Conservation (phyloP, 2,888 invertebrate species). For the Druceiella hillmani region DNA sequence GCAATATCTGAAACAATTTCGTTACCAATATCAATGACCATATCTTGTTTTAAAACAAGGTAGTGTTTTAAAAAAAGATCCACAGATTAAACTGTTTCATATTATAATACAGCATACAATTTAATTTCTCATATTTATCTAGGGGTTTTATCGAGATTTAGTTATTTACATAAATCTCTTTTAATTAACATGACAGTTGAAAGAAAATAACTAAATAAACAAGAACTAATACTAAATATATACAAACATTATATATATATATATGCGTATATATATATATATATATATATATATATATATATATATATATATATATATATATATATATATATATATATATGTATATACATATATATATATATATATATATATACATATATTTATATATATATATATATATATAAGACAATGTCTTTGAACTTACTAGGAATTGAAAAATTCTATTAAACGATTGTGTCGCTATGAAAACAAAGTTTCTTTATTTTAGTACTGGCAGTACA, state of each 20-base stretch:
- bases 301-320: constrained; percentile 1
- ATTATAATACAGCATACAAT: too few relatives aligned
- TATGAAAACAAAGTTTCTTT: too few relatives aligned
- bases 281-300: constrained; percentile 1
- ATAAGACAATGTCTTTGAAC: neutral
- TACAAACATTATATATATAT: neutral
- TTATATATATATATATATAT: neutral
- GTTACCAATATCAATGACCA: too few relatives aligned
- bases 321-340: constrained; percentile 1
- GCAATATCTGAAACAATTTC: too few relatives aligned
- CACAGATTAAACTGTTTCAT: too few relatives aligned
- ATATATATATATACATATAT: neutral
- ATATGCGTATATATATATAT: neutral
- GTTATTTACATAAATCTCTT: too few relatives aligned
- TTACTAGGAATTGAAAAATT: neutral
- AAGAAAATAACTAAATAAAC: neutral
- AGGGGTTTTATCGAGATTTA: too few relatives aligned
- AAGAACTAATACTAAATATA: neutral
- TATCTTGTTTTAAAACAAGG: too few relatives aligned
- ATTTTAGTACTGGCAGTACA: too few relatives aligned
- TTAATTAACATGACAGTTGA: neutral
- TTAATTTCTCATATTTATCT: too few relatives aligned
- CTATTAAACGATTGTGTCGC: neutral
- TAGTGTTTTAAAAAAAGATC: too few relatives aligned
- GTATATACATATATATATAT: neutral